Base-by-base conservation (phyloP, 1,140 invertebrate species). In the Macrobrachium rosenbergii region DNA sequence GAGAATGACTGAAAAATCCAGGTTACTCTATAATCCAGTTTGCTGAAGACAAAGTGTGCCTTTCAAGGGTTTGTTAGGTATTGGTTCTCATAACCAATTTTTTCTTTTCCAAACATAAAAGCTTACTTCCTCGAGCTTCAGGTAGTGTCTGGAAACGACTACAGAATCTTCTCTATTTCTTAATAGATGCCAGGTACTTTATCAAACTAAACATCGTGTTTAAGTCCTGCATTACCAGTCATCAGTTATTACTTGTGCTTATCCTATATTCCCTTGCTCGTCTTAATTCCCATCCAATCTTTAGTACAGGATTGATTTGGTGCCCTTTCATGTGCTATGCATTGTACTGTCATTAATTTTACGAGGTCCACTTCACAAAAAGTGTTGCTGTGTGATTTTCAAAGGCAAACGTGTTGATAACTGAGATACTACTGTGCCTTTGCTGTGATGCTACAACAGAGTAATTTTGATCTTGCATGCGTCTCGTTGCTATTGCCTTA, bases 121-220 rank as follows among this genome's bases (percentile, higher is more conserved):
- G 85, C 67, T 82, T 87, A 58, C 79, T 81, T 52, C 78, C 85
- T 72, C 81, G 78, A 37, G 59, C 85, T 45, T 17, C 69, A 60
- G 67, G 79, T 79, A 82, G 59, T 58, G 28, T 87, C 67, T 87
- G 85, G 78, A 23, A 81, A 63, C 23, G 63, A 75, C 85, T 87
- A 67, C 85, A 81, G 62, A 79, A 87, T 81, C 85, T 87, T 63
- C 67, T 87, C 78, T 87, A 87, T 87, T 87, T 87, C 85, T 87
- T 87, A 23, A 64, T 82, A 80, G 85, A 87, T 81, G 85, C 85
- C 64, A 87, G 85, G 85, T 87, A 87, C 72, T 87, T 80, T 73
- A 64, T 73, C 64, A 62, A n/a, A 60, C 45, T 76, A 28, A 67
- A 19, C 14, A 37, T 23, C 37, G 19, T 81, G 28, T 81, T 81